Evolutionary conservation across 2,797 vertebrate genomes (phyloP), one percentile per base, ranked within the genome.

Genomic region (Paguma larvata): DNA sequence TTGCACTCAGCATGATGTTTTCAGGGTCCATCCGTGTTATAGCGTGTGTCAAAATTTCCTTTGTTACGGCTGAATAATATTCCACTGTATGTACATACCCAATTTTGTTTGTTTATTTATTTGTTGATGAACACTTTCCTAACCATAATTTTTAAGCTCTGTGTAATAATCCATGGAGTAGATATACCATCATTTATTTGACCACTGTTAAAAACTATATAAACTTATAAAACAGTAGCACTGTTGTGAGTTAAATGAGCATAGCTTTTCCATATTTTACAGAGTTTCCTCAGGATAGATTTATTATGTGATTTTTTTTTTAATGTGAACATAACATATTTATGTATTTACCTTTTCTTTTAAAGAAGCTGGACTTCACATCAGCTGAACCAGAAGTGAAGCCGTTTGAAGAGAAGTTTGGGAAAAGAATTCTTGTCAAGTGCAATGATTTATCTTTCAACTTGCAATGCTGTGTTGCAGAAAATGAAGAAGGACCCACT

Each of bases 371-470:
- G 96, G 99, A 99, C 97, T 99, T 99, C 98, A 99, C 99, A 30
- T 98, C 99, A 97, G 98, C 99, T 51, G 99, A 99, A 87, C 99
- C 99, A 9, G 99, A 99, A 23, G 99, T 99, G 96, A 99, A 99
- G 89, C 99, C 99, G 88, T 99, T 99, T 98, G 99, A 99, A 96
- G 99, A 99, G 98, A 99, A 99, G 98, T 99, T 99, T 93, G 99
- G 99, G 19, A 99, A 99, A 98, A 99, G 99, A 95, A 98, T 99
- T 98, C 98, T 99, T 85, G 99, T 99, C 97, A 99, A 99, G 98
- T 99, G 99, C 95, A 99, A 99, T 5, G 99, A 99, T 98, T 99
- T 99, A 92, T 99, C 99, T 41, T 99, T 99, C 98, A 99, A 99
- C 98, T 98, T 99, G 94, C 99, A 99, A 98, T 99, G 99, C 98